Evolutionary conservation across 2,797 vertebrate species (phyloP), one percentile per base, ranked within the genome.

Genomic region (Sus cebifrons): DNA sequence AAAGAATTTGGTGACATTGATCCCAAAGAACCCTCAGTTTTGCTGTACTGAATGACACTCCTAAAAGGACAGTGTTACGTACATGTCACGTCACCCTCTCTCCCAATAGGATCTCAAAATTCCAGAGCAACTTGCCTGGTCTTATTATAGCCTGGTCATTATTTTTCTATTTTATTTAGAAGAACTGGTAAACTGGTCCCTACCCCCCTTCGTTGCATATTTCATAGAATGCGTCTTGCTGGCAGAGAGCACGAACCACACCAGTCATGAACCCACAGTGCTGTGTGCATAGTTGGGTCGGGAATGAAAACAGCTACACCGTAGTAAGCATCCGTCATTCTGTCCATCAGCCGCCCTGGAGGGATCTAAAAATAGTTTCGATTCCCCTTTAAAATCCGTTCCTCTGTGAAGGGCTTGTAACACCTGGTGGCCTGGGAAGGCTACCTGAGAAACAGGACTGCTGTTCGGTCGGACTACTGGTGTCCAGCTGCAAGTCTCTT

Each of bases 321-420:
- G 54, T 15, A 65, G 84, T 74, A 93, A 97, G 82, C 78, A 94
- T 97, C 94, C 65, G 21, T 98, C 97, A 96, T 95, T 96, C 94
- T 96, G 97, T 94, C 96, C 92, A 62, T 97, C 98, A 93, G 82
- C 96, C 94, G 84, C 96, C 93, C 93, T 89, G 79, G 95, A 93
- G 95, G 85, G 96, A 95, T 95, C 95, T 95, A 95, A 96, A 97
- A 97, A 96, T 95, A 96, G 94, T 95, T 97, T 95, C 92, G 89
- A 90, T 97, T 97, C 96, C 97, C 91, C 96, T 98, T 97, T 96
- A 92, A 96, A 97, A 97, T 91, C 82, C 11, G 18, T 74, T 20
- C 17, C 78, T 97, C 95, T 97, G 0, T 96, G 95, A 93, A 96
- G 96, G 94, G 60, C 70, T 95, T 97, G 54, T 96, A 97, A 96